A percentile compares a stretch with the other conserved stretches of the same genome.
These are phyloP conservation scores for Elanoides forficatus DNA, from an alignment of 2,113 vertebrate genomes.

Conservation along the genomic window DNA sequence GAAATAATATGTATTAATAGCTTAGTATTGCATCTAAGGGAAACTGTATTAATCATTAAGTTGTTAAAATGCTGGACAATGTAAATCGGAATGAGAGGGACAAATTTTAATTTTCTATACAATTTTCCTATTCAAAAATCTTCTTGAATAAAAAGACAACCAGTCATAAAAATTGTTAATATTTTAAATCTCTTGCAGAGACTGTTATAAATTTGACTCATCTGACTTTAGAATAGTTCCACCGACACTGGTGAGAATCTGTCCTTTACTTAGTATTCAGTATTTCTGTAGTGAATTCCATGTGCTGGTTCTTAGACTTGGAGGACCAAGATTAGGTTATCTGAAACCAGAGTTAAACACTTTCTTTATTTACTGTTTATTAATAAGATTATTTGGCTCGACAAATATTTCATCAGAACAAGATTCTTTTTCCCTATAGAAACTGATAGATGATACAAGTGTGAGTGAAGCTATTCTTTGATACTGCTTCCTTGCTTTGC, in stretches of 20 bases:
- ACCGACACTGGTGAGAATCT: neutral
- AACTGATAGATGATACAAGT: neutral
- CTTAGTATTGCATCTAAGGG: neutral
- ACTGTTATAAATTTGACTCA: neutral
- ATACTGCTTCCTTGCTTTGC: neutral
- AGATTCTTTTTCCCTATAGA: neutral
- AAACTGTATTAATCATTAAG: neutral
- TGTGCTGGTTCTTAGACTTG: neutral
- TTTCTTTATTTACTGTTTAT: neutral
- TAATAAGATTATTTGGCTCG: neutral
- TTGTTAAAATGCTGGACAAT: neutral
- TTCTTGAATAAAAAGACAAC: neutral
- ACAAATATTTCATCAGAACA: neutral
- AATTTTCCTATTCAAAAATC: neutral
- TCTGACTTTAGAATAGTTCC: neutral
- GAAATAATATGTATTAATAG: neutral
- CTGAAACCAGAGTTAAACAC: neutral
- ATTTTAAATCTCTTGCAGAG: neutral
- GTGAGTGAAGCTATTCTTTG: neutral
- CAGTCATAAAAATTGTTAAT: neutral
- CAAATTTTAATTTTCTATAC: neutral
- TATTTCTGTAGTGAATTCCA: neutral
- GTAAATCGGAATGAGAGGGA: neutral
- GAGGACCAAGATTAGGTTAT: neutral
- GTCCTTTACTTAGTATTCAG: neutral